Conservation (phyloP, 1,140 invertebrate genomes). For the Idris sp. region DNA sequence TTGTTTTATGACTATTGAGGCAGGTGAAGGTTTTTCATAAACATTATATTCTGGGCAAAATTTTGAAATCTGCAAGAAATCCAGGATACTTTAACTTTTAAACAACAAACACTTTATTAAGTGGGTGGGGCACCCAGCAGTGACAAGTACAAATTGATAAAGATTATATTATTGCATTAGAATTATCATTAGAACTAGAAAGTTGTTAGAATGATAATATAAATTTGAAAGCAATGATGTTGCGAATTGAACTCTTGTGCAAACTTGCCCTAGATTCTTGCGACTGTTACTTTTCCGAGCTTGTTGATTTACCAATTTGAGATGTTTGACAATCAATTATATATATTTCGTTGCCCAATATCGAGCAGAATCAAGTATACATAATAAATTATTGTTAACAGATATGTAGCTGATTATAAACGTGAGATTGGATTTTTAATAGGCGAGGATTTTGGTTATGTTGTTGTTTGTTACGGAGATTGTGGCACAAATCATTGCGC, state of each 20-base stretch:
- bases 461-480: slow-evolving; percentile 11
- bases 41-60: no score
- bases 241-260: slow-evolving; percentile 53
- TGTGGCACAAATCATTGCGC: slow-evolving; percentile 42
- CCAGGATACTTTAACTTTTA: no score
- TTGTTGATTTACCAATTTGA: not conserved
- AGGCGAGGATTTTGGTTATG: not conserved
- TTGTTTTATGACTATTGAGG: no score
- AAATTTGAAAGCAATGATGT: slow-evolving; percentile 61
- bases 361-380: no score
- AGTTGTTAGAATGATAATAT: slow-evolving; percentile 58
- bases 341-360: no score
- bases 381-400: no score
- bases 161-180: slow-evolving; percentile 9
- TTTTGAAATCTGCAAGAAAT: no score
- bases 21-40: no score
- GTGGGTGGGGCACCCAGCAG: slow-evolving; percentile 19
- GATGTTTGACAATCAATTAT: slow-evolving; percentile 3
- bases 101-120: no score
- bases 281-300: slow-evolving; percentile 29
- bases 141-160: slow-evolving; percentile 45
- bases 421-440: no score
- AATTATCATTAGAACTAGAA: slow-evolving; percentile 51
- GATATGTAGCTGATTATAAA: no score
- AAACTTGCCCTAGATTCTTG: slow-evolving; percentile 50